Evolutionary conservation across 2,113 vertebrate genomes (phyloP), one percentile per base, ranked within the genome.

Genomic region (Chunga burmeisteri): DNA sequence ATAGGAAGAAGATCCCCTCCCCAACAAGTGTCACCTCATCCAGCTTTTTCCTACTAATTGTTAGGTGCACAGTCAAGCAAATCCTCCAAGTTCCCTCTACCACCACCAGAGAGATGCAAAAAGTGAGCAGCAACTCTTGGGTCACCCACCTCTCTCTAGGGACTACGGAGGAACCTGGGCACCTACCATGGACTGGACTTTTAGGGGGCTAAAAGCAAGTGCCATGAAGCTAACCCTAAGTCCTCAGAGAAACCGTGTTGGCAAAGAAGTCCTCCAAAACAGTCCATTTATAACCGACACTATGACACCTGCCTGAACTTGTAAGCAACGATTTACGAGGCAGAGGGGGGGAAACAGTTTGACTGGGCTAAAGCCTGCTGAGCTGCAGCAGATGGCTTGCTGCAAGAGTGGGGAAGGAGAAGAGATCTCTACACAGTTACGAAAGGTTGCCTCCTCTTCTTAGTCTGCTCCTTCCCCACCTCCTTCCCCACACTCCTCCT

Each of bases 371-470:
- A 94, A 93, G 70, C 81, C 90, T 95, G 73, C 92, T 96, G 93
- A 85, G 91, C 74, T 72, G 94, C 85, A 92, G 96, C 97, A 97
- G 97, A 97, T 97, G 97, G 97, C 83, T 96, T 75, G 78, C 67
- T 81, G 95, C 88, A 84, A 75, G 92, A 95, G 94, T 21, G 81
- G 90, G 63, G 96, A 97, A 70, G 95, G 82, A 96, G 97, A 91
- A 96, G 96, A 96, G 90, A 96, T 95, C 89, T 95, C 94, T 61
- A 50, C 23, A 71, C 93, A 88, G 86, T 78, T 95, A 91, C 0
- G 86, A 97, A 97, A 97, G 95, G 97, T 97, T 97, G 88, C 95
- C 91, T 91, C 97, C 97, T 96, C 96, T 94, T 97, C 96, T 88
- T 97, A 95, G 91, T 96, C 97, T 97, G 97, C 96, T 97, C 67